Base-by-base conservation (phyloP, 2,888 invertebrate genomes). In the Chrysina gloriosa region DNA sequence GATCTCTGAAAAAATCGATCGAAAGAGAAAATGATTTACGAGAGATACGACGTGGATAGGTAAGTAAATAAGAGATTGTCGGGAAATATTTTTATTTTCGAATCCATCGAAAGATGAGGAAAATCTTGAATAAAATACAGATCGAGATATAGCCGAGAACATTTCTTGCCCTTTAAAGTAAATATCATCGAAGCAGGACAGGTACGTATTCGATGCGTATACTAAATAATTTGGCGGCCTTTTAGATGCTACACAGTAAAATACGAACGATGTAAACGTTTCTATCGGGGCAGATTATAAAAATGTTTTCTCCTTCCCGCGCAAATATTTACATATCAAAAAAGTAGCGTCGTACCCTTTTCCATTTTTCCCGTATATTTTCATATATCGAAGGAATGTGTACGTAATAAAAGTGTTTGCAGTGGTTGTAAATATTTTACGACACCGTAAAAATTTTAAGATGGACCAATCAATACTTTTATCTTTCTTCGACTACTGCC, bases 351-450 rank as follows among this genome's bases (percentile, higher is more conserved):
- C 25, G 36, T 27, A 42, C 42, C 42, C 42, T 61, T 42, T 58
- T 61, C 45, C 58, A 61, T 61, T 61, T 61, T 61, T 58, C 16
- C 23, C 58, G 42, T 61, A 42, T 61, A 42, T 61, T 42, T 48
- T 67, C 66, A 67, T 67, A 67, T 61, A 58, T 67, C 58, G 36
- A 29, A 48, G 36, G 36, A 58, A 67, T 31, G 58, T 58, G 66
- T 58, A 34, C 21, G 66, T 58, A 58, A 48, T 67, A 67, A 67
- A 67, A 56, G 47, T 48, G 58, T 48, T 56, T 39, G 58, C 66
- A 58, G 66, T 36, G 66, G 66, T 58, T 67, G 66, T 67, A 67
- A 67, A 67, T 67, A 67, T 67, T 67, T 67, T 67, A 67, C 48
- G 61, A 50, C 27, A 25, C 48, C 58, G 61, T 67, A 67, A 67